Evolutionary conservation across 2,888 invertebrate genomes (phyloP).

Genomic region (Aproaerema taeniolella): DNA sequence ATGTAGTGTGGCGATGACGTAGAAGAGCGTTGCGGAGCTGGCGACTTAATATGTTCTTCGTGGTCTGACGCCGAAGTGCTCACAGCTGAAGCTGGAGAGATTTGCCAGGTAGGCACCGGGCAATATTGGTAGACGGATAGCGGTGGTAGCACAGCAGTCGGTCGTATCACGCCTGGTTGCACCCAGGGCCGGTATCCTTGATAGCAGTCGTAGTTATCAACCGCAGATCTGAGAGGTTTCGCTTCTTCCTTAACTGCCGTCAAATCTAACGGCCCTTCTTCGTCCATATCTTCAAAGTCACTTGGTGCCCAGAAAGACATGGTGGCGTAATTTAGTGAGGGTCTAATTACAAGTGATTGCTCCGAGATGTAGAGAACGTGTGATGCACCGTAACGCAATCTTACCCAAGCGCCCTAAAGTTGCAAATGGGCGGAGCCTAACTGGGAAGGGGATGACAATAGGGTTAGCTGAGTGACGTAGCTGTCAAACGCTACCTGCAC

Average conservation of each 20-base stretch:
- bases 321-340: conserved; percentile 6
- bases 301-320: conserved; percentile 64
- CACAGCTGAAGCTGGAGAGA: conserved; percentile 27
- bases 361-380: conserved; percentile 20
- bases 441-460: conserved; percentile 7
- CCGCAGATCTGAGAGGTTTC: neutral
- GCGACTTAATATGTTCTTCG: too few relatives aligned
- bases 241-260: conserved; percentile 12
- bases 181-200: neutral
- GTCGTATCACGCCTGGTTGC: neutral
- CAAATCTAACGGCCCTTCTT: conserved; percentile 41
- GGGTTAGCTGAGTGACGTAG: neutral
- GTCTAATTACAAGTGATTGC: conserved; percentile 13
- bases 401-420: conserved; percentile 26
- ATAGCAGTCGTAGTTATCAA: conserved; percentile 1
- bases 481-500: conserved; percentile 21
- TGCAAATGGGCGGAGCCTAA: conserved; percentile 20
- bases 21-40: neutral
- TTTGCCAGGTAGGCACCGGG: conserved; percentile 10
- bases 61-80: neutral
- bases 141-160: neutral
- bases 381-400: conserved; percentile 23
- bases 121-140: neutral
- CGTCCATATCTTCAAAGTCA: too few relatives aligned
- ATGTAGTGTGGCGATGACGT: conserved; percentile 15